These are phyloP conservation scores for Micronycteris hirsuta DNA, from an alignment of 2,113 vertebrate species.

Conservation along the genomic window DNA sequence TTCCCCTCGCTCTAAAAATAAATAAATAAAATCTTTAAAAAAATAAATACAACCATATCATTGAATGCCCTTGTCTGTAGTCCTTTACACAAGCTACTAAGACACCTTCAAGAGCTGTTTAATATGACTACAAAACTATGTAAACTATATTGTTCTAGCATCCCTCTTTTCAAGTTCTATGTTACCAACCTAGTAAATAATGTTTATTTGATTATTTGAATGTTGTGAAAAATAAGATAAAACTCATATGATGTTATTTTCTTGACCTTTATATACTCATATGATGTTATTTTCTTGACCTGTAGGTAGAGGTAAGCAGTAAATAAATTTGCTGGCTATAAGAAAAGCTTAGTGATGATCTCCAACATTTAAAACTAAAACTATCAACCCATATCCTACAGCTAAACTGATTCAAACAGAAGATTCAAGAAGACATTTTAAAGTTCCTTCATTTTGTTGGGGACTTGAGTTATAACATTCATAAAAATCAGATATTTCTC, in stretches of 20 bases:
- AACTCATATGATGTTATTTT: too few relatives aligned
- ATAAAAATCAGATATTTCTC: background rate
- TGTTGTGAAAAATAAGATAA: background rate
- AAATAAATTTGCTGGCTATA: background rate
- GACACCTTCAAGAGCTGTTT: background rate
- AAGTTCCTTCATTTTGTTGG: background rate
- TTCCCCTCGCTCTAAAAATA: too few relatives aligned
- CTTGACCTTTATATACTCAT: background rate
- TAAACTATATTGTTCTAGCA: background rate
- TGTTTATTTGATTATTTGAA: background rate
- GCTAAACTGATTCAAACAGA: background rate
- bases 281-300: background rate
- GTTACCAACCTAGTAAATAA: background rate
- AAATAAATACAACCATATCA: too few relatives aligned
- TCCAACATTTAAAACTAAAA: slow-evolving; percentile 15
- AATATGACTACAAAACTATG: background rate
- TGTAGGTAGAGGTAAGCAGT: background rate
- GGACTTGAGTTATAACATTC: background rate
- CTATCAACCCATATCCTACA: background rate
- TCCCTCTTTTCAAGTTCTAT: background rate
- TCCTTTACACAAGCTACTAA: background rate
- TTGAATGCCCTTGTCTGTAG: background rate
- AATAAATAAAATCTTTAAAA: too few relatives aligned
- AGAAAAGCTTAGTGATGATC: background rate
- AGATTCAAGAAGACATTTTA: background rate